A percentile compares a stretch with the other conserved stretches of the same genome.
Evolutionary conservation across 92 coral and sea anemone genomes (phyloP).

Genomic region (Phenganax stokvisi): DNA sequence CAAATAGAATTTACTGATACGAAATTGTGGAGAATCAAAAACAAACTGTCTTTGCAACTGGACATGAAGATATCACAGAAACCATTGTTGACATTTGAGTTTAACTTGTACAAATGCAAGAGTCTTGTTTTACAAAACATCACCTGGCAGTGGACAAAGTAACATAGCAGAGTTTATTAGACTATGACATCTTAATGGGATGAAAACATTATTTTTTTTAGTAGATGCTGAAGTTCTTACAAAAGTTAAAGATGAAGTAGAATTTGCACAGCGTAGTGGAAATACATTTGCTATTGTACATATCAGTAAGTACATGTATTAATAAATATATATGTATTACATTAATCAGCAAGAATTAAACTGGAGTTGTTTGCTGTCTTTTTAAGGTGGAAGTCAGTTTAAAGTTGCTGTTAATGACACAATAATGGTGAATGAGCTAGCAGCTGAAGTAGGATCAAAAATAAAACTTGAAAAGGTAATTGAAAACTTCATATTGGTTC

Average conservation of each 20-base stretch:
- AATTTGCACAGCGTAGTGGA: constrained; percentile 55
- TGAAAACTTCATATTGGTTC: background rate
- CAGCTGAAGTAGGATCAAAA: constrained; percentile 79
- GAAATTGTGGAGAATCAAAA: too few relatives aligned
- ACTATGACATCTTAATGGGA: background rate
- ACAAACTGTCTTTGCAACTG: too few relatives aligned
- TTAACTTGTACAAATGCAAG: too few relatives aligned
- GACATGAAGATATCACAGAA: too few relatives aligned
- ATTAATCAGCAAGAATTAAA: background rate
- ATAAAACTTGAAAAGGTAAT: constrained; percentile 83
- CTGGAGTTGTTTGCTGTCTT: background rate
- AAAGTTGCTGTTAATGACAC: constrained; percentile 78
- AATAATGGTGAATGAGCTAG: constrained; percentile 67
- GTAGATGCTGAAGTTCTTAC: constrained; percentile 42
- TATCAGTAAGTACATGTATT: constrained; percentile 56
- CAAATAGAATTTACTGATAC: background rate
- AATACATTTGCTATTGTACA: constrained; percentile 84
- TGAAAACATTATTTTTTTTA: background rate
- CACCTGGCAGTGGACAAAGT: too few relatives aligned
- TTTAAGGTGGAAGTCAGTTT: constrained; percentile 92
- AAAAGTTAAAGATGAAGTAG: constrained; percentile 68
- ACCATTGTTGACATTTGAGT: too few relatives aligned
- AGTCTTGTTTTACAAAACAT: too few relatives aligned
- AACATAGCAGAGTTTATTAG: too few relatives aligned
- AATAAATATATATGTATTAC: background rate